A percentile compares a stretch with the other conserved stretches of the same genome.
Evolutionary conservation across 2,797 vertebrate genomes (phyloP).

Genomic region (Hydrolagus colliei): DNA sequence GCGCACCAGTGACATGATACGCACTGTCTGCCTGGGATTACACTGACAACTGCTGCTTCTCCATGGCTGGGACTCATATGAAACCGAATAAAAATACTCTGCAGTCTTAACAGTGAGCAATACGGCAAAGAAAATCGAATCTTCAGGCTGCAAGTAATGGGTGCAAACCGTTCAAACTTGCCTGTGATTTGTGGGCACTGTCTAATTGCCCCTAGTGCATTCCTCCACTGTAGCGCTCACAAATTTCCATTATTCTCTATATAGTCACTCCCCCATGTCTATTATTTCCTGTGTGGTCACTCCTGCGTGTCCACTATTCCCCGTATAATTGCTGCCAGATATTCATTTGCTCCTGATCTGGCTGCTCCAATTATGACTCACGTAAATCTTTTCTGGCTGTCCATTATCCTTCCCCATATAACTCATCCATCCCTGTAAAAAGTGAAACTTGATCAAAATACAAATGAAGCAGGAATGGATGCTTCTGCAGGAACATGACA

Average conservation of each 20-base stretch:
- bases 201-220: not conserved
- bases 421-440: not conserved
- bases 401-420: not conserved
- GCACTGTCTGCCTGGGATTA: not conserved
- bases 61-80: not conserved
- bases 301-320: not conserved
- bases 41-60: not conserved
- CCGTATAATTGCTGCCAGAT: not conserved
- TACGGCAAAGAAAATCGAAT: not conserved
- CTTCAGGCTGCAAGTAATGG: not conserved
- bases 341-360: not conserved
- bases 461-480: not conserved
- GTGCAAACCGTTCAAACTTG: not conserved
- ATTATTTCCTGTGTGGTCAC: not conserved
- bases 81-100: not conserved
- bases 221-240: not conserved
- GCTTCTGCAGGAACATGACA: not conserved
- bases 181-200: not conserved
- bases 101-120: not conserved
- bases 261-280: not conserved
- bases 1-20: no score
- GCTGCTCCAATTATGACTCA: no score
- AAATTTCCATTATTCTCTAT: not conserved
- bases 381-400: no score
- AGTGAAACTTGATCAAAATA: not conserved